phyloP scores from a whole-genome alignment of 1,140 invertebrate species.

The Ladona fulva region DNA sequence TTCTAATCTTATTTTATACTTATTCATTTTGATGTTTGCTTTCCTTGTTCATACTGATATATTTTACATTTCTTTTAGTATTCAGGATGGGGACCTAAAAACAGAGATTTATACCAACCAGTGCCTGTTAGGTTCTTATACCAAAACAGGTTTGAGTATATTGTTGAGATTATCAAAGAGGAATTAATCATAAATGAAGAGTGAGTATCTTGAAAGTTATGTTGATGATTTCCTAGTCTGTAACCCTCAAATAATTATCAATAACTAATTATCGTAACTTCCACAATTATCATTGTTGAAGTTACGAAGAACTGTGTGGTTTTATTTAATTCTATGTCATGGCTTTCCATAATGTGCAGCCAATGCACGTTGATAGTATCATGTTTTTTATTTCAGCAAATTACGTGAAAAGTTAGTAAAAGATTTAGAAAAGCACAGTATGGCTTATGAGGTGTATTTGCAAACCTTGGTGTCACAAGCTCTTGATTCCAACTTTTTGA shows the following conservation, averaged over 20 bases:
- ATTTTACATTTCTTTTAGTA: conserved; percentile 44
- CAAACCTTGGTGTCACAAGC: conserved; percentile 84
- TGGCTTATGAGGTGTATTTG: conserved; percentile 83
- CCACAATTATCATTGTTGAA: too few relatives aligned
- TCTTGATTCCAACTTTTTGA: conserved; percentile 77
- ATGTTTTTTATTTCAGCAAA: conserved; percentile 39
- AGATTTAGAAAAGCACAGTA: conserved; percentile 54
- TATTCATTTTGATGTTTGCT: too few relatives aligned
- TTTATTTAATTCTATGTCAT: too few relatives aligned
- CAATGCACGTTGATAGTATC: conserved; percentile 15
- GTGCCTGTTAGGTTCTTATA: conserved; percentile 62
- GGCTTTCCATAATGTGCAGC: conserved; percentile 29
- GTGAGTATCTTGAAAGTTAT: conserved; percentile 26
- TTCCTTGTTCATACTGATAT: too few relatives aligned
- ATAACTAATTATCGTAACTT: too few relatives aligned
- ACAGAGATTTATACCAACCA: conserved; percentile 65
- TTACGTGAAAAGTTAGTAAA: conserved; percentile 65
- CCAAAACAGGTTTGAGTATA: conserved; percentile 61
- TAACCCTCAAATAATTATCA: background rate
- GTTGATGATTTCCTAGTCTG: background rate
- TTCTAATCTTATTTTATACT: too few relatives aligned
- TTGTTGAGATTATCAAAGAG: conserved; percentile 68
- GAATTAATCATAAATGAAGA: conserved; percentile 59
- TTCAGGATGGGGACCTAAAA: conserved; percentile 70
- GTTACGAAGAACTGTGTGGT: too few relatives aligned